Evolutionary conservation across 2,888 invertebrate species (phyloP).

Genomic region (Caenorhabditis sulstoni): DNA sequence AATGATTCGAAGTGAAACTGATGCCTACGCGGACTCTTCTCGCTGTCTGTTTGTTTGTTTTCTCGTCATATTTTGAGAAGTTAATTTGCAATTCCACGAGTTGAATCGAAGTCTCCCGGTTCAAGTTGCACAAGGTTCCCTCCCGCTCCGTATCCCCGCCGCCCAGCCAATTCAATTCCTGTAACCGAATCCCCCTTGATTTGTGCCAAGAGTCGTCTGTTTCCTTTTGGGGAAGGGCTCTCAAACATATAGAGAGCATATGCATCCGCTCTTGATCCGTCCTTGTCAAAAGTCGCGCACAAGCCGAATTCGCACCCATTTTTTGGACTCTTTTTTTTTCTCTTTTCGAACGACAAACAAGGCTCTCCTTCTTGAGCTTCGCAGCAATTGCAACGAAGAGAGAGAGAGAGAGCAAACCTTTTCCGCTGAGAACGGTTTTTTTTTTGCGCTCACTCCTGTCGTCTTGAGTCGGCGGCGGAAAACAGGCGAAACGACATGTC

Average conservation of each 20-base stretch:
- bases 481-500: conserved; percentile 21
- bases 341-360: conserved; percentile 25
- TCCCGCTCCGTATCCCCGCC: neutral
- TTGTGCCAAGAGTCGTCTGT: too few relatives aligned
- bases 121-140: too few relatives aligned
- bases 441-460: conserved; percentile 34
- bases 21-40: conserved; percentile 7
- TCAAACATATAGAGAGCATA: conserved; percentile 9
- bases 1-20: conserved; percentile 8
- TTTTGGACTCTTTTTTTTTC: conserved; percentile 14
- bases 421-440: conserved; percentile 21
- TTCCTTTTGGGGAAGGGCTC: neutral
- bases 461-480: conserved; percentile 27
- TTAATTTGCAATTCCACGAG: neutral
- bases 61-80: neutral
- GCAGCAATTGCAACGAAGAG: conserved; percentile 7
- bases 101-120: too few relatives aligned
- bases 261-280: conserved; percentile 12
- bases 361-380: neutral
- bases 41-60: conserved; percentile 7
- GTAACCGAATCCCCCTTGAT: neutral
- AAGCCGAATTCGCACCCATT: conserved; percentile 29
- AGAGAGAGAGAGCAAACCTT: neutral
- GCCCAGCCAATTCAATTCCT: neutral
- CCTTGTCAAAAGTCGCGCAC: conserved; percentile 36